These are phyloP conservation scores for Nothobranchius furzeri DNA, from an alignment of 2,113 vertebrate genomes.

Conservation along the genomic window DNA sequence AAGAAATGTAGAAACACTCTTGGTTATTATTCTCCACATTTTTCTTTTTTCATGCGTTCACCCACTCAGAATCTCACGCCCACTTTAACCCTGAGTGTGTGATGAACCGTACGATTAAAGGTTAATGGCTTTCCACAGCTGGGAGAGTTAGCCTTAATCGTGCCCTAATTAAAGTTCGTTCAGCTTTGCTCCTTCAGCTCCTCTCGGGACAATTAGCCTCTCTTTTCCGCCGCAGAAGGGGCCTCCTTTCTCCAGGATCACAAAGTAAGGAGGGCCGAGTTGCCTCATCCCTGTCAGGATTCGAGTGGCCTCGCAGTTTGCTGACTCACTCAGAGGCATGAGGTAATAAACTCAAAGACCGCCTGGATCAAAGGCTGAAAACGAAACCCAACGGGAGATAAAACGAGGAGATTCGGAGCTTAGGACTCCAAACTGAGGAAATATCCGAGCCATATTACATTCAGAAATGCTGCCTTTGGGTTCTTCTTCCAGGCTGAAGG, in stretches of 20 bases:
- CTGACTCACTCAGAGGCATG: conserved; percentile 1
- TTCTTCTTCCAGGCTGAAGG: no score
- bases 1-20: no score
- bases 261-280: conserved; percentile 43
- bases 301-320: neutral
- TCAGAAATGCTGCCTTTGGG: no score
- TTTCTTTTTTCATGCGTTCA: neutral
- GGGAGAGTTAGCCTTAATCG: conserved; percentile 54
- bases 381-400: no score
- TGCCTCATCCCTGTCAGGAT: conserved; percentile 25
- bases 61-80: conserved; percentile 17
- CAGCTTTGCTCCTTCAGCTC: conserved; percentile 39
- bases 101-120: conserved; percentile 63
- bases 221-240: neutral
- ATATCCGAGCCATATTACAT: no score
- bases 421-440: no score
- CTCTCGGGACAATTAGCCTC: conserved; percentile 51
- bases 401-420: no score
- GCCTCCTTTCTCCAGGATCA: neutral
- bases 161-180: conserved; percentile 66
- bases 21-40: neutral
- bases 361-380: conserved; percentile 1
- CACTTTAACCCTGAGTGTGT: conserved; percentile 24
- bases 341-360: conserved; percentile 21
- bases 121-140: conserved; percentile 69